Percentiles rank a stretch among this genome's conserved stretches.
phyloP scores from a whole-genome alignment of 2,888 invertebrate genomes.

The Megamerina dolium region DNA sequence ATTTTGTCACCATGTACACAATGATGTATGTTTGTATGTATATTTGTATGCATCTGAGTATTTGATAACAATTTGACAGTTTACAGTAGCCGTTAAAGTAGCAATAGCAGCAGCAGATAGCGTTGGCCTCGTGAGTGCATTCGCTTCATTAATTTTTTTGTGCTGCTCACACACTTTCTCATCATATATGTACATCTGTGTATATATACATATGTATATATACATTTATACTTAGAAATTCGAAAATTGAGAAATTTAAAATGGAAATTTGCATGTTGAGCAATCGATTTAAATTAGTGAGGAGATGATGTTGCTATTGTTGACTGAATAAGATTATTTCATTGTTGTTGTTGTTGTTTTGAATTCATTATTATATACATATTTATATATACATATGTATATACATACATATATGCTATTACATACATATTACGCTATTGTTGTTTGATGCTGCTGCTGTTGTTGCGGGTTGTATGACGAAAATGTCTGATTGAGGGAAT shows the following conservation, averaged over 20 bases:
- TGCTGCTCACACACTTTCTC: too few species aligned
- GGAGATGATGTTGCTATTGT: neutral
- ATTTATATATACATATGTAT: conserved; percentile 8
- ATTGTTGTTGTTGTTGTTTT: neutral
- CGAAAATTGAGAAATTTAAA: conserved; percentile 6
- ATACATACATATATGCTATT: neutral
- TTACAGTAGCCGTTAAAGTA: too few species aligned
- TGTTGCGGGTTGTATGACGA: neutral
- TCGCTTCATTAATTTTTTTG: too few species aligned
- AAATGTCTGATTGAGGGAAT: too few species aligned
- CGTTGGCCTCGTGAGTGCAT: too few species aligned
- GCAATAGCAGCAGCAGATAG: too few species aligned
- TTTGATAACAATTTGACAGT: too few species aligned
- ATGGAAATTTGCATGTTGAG: conserved; percentile 14
- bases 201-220: conserved; percentile 2
- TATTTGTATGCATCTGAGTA: too few species aligned
- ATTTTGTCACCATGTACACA: too few species aligned
- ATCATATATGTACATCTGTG: too few species aligned
- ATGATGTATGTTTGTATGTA: too few species aligned
- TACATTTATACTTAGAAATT: neutral
- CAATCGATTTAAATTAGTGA: conserved; percentile 6
- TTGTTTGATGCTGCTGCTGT: neutral
- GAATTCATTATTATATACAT: neutral
- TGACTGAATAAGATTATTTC: neutral
- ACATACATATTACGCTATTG: too few species aligned